phyloP scores from a whole-genome alignment of 2,113 vertebrate species.

The Leiothrix lutea region DNA sequence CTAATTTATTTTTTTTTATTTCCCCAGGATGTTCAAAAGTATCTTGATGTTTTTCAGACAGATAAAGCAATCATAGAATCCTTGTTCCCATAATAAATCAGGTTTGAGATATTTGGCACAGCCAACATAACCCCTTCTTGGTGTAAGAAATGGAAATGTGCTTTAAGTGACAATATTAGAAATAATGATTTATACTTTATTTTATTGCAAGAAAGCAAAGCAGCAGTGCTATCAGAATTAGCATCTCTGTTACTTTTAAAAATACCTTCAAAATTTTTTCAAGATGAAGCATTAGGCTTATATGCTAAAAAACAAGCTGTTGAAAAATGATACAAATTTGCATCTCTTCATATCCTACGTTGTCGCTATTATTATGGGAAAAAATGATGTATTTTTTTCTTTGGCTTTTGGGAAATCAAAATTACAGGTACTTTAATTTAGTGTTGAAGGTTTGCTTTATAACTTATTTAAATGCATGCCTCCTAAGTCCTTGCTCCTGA shows the following conservation, averaged over 20 bases:
- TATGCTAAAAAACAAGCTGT: background rate
- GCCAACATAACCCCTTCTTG: background rate
- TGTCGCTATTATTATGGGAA: background rate
- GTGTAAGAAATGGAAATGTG: background rate
- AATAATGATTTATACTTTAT: background rate
- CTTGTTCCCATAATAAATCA: background rate
- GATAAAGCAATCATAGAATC: background rate
- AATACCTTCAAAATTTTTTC: background rate
- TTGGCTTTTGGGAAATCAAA: background rate
- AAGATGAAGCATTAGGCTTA: background rate
- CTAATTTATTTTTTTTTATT: background rate
- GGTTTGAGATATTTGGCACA: background rate
- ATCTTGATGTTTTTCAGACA: background rate
- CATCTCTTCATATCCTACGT: background rate
- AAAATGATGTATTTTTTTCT: background rate
- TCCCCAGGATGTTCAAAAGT: background rate
- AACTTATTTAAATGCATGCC: background rate
- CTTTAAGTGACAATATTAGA: background rate
- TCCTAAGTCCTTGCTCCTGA: background rate
- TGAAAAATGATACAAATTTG: background rate
- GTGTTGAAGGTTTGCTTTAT: background rate
- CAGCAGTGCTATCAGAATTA: background rate
- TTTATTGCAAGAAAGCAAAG: background rate
- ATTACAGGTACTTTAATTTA: background rate
- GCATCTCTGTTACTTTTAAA: background rate